Evolutionary conservation across 2,888 invertebrate genomes (phyloP), one percentile per base, ranked within the genome.

Genomic region (Volucella inflata): DNA sequence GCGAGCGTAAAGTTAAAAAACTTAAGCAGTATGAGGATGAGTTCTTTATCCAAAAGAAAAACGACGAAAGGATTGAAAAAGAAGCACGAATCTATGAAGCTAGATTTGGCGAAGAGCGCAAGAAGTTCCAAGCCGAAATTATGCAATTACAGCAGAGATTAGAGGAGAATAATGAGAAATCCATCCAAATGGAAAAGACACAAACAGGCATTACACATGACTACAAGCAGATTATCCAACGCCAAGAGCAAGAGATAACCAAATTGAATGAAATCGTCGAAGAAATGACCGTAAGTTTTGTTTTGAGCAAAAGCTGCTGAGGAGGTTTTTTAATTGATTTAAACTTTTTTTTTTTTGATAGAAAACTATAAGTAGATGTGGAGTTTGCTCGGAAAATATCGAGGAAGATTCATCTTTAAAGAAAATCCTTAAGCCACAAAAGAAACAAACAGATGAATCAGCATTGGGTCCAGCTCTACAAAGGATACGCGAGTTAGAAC

Each of bases 21-120:
- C 93, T 99, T 87, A 96, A 96, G 91, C 98, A 98, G 90, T 99
- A 99, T 91, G 98, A 99, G 92, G 96, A 96, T 88, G 99, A 99
- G 90, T 98, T 96, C 93, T 92, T 94, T 83, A 93, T 95, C 16
- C 93, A 96, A 81, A 97, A 97, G 93, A 96, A 94, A 90, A 92
- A 94, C 2, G 93, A 94, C 1, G 94, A 94, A 88, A 94, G 94
- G 10, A 93, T 94, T 94, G 92, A 96, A 94, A 91, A 94, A 93
- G 90, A 94, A 46, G 93, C 96, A 36, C 92, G 94, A 70, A 95
- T 97, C 81, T 94, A 94, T 78, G 96, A 97, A 89, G 97, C 96
- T 88, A 93, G 93, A 65, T 92, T 93, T 89, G 89, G 90, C 89
- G 90, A 92, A 89, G 92, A 91, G 90, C 87, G 93, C 88, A 90